A percentile compares a stretch with the other conserved stretches of the same genome.
These are phyloP conservation scores for Phrynocephalus forsythii DNA, from an alignment of 2,797 vertebrate species.

Conservation along the genomic window DNA sequence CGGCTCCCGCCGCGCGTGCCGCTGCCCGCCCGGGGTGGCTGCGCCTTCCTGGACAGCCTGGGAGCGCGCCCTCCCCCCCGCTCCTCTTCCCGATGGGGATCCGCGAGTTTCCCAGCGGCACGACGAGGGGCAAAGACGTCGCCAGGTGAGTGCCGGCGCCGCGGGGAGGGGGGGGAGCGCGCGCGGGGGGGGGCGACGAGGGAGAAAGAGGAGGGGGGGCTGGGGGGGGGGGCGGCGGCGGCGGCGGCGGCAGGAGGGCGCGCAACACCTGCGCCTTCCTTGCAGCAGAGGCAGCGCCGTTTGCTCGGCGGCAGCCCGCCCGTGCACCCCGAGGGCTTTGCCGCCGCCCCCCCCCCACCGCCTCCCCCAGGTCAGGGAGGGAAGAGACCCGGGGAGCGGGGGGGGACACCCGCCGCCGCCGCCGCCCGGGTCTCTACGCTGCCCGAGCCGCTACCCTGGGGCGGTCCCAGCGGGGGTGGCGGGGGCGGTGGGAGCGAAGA, in stretches of 20 bases:
- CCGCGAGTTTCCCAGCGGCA: constrained; percentile 78
- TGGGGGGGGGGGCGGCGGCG: not conserved
- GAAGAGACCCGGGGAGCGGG: no score
- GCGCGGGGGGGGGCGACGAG: not conserved
- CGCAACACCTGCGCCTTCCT: not conserved
- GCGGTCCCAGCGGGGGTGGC: not conserved
- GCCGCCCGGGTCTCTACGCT: not conserved
- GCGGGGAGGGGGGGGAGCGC: no score
- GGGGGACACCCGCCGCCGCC: no score
- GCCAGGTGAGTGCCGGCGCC: constrained; percentile 69
- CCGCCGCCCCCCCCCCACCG: constrained; percentile 2
- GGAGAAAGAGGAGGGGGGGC: not conserved
- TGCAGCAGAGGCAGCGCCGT: not conserved
- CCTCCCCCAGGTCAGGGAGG: not conserved
- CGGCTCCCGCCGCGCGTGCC: not conserved
- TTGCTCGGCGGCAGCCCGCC: no score
- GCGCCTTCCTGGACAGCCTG: constrained; percentile 61
- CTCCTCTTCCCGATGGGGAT: constrained; percentile 78
- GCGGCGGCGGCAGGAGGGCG: not conserved
- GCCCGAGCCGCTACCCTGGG: no score
- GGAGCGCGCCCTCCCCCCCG: constrained; percentile 62
- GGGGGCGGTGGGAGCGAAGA: not conserved
- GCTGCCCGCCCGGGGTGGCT: constrained; percentile 54
- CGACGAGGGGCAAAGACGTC: constrained; percentile 71
- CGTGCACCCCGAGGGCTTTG: not conserved